Base-by-base conservation (phyloP, 2,888 invertebrate genomes). In the Cosmopolites sordidus region DNA sequence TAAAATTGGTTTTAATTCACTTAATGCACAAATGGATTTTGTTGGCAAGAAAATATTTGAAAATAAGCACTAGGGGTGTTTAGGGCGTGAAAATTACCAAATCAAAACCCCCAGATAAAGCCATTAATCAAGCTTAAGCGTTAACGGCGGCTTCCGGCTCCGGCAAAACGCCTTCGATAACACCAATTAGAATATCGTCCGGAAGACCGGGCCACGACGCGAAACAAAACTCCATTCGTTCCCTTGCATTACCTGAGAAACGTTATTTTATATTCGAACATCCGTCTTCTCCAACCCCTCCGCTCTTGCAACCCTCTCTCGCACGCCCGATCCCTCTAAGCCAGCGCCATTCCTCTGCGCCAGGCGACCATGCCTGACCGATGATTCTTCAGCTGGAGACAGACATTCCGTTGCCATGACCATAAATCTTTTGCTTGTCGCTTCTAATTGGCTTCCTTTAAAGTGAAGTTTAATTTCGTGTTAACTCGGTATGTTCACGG, bases 371-470 rank as follows among this genome's bases (percentile, higher is more conserved):
- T 69, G 69, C 8, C 22, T 67, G 69, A 71, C 69, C 69, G 66
- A 70, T 72, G 70, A 73, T 74, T 69, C 72, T 69, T 74, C 74
- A 74, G 72, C 57, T 61, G 58, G 66, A 67, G 73, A 73, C 73
- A 72, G 69, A 67, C 66, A 68, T 68, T 69, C 69, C 73, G 74
- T 74, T 74, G 72, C 74, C 67, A 73, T 71, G 74, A 72, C 63
- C 69, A 74, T 74, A 75, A 75, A 75, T 75, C 74, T 72, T 70
- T 70, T 72, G 8, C 33, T 72, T 73, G 71, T 71, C 71, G 71
- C 72, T 70, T 72, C 72, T 74, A 75, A 74, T 74, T 74, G 73
- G 73, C 71, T 72, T 70, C 71, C 73, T 73, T 73, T 71, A 51
- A 69, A 68, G 67, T 62, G 63, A 65, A 68, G 67, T 70, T 70